Evolutionary conservation across 2,113 vertebrate genomes (phyloP).

Genomic region (Typhlomys cinereus): DNA sequence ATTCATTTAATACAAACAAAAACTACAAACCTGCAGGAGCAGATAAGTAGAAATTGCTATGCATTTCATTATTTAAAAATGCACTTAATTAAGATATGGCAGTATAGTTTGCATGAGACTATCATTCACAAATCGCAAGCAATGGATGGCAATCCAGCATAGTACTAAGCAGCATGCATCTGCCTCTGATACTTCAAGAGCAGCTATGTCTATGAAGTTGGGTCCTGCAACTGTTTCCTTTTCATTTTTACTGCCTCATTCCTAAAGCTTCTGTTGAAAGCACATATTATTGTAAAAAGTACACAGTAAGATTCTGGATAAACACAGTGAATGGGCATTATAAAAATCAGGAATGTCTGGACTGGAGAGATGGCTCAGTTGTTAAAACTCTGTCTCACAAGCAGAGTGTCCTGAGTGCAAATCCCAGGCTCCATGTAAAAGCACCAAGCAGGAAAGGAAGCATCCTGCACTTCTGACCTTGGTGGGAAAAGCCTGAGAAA

Average conservation of each 20-base stretch:
- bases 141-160: not conserved
- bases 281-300: not conserved
- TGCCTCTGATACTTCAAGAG: slow-evolving; percentile 19
- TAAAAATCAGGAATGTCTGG: too few species aligned
- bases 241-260: not conserved
- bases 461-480: too few species aligned
- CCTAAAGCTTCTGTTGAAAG: not conserved
- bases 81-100: slow-evolving; percentile 28
- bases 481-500: too few species aligned
- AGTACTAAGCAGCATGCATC: not conserved
- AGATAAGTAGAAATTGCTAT: not conserved
- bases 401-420: too few species aligned
- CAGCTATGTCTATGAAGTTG: not conserved
- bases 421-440: too few species aligned
- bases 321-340: not conserved
- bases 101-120: not conserved
- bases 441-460: too few species aligned
- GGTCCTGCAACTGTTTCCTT: not conserved
- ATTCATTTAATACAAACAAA: slow-evolving; percentile 58
- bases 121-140: slow-evolving; percentile 43
- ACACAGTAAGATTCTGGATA: not conserved
- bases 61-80: slow-evolving; percentile 42
- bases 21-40: not conserved
- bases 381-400: too few species aligned
- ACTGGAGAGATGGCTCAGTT: too few species aligned